Conservation (phyloP, 2,888 invertebrate genomes). For the Brenthis hecate region DNA sequence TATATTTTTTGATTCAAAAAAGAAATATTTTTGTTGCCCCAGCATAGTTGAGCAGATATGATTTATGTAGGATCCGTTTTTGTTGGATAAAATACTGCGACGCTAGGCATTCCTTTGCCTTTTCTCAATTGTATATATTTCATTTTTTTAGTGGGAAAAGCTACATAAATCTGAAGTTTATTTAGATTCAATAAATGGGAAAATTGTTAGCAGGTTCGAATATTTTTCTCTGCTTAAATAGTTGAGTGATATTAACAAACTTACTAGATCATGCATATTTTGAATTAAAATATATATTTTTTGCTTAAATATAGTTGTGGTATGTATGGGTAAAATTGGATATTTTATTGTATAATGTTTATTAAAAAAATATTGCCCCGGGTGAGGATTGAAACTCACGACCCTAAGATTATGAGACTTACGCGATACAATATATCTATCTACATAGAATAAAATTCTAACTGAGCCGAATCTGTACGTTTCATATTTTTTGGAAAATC, state of each 20-base stretch:
- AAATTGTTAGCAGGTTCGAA: no score
- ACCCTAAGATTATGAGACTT: constrained; percentile 96
- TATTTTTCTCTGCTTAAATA: no score
- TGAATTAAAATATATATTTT: no score
- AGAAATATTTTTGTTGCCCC: constrained; percentile 2
- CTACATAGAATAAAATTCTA: no score
- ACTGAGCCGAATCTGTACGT: no score
- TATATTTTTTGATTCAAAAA: no score
- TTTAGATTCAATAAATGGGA: no score
- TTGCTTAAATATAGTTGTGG: not conserved
- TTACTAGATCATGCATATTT: no score
- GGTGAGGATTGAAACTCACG: constrained; percentile 95
- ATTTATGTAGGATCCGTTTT: constrained; percentile 24
- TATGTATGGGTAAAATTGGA: not conserved
- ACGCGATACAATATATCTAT: constrained; percentile 77
- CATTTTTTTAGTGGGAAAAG: not conserved
- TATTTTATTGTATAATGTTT: not conserved
- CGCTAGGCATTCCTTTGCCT: constrained; percentile 8
- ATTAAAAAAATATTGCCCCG: constrained; percentile 80
- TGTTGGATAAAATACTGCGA: constrained; percentile 15
- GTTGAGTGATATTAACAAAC: no score
- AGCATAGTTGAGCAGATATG: constrained; percentile 12
- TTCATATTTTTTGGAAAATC: no score
- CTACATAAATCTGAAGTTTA: no score
- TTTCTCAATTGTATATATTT: not conserved